phyloP scores from a whole-genome alignment of 2,113 vertebrate genomes.

The Hippocampus guttulatus region DNA sequence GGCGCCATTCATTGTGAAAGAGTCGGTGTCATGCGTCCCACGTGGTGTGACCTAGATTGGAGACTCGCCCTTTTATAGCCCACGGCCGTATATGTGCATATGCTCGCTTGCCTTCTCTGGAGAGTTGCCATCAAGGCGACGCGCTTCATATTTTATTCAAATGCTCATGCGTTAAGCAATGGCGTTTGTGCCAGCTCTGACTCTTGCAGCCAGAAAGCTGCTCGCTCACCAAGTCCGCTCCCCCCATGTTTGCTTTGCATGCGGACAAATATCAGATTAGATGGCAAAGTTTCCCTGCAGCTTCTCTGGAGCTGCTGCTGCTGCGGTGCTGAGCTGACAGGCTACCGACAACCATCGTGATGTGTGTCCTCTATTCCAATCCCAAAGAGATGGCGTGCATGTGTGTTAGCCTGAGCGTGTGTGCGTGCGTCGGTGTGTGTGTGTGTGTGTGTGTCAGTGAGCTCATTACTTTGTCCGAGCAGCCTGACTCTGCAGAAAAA shows the following conservation, averaged over 20 bases:
- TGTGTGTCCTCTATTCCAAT: slow-evolving; percentile 44
- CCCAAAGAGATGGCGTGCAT: not conserved
- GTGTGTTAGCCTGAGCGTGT: not conserved
- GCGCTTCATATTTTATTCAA: slow-evolving; percentile 58
- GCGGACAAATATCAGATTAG: not conserved
- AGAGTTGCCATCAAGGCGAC: slow-evolving; percentile 47
- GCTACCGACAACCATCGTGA: slow-evolving; percentile 42
- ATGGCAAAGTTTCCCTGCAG: not conserved
- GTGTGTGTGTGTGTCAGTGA: slow-evolving; percentile 1
- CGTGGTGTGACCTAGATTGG: slow-evolving; percentile 48
- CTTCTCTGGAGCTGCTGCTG: slow-evolving; percentile 5
- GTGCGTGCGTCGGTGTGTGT: not conserved
- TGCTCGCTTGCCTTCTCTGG: slow-evolving; percentile 21
- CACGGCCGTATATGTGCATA: slow-evolving; percentile 8
- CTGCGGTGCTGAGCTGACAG: slow-evolving; percentile 39
- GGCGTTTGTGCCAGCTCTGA: slow-evolving; percentile 28
- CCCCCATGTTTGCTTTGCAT: slow-evolving; percentile 1
- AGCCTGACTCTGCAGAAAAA: slow-evolving; percentile 49
- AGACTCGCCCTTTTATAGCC: slow-evolving; percentile 34
- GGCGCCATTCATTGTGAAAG: slow-evolving; percentile 41
- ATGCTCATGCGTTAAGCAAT: slow-evolving; percentile 19
- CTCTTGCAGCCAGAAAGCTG: slow-evolving; percentile 17
- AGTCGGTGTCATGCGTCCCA: slow-evolving; percentile 35
- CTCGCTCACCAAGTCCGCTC: not conserved
- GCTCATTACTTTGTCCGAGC: slow-evolving; percentile 49